Evolutionary conservation across 1,140 invertebrate genomes (phyloP), one percentile per base, ranked within the genome.

Genomic region (Meloidogyne exigua): DNA sequence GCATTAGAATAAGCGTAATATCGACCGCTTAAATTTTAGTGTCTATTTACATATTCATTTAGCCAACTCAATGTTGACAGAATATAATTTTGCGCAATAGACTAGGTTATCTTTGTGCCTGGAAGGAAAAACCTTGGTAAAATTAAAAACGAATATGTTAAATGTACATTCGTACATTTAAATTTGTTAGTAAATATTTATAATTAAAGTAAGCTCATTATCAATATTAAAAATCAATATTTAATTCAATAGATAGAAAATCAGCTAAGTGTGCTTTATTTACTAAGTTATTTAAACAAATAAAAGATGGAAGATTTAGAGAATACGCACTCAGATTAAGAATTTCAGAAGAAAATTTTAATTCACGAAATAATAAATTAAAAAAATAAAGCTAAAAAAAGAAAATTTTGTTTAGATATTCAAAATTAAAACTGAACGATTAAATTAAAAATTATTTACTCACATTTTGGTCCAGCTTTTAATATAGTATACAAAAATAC

Each of bases 41-140:
- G 49, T 57, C 18, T 49, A 49, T 15, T 7, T 57, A n/a, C 13
- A 15, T 15, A n/a, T 57, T 57, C 13, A 21, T 9, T 9, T 12
- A 49, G 11, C 13, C 44, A 4, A 39, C 4, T 3, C 7, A 44
- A 44, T 44, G 15, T 49, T 18, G 21, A 57, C 7, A 21, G n/a
- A 57, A 57, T 57, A 57, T 57, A 57, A 57, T n/a, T 57, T 57
- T 21, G 49, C 49, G 49, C 49, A n/a, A n/a, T 57, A n/a, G 49
- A n/a, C 7, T n/a, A 57, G 49, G 49, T 57, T 57, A 57, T 39
- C 3, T 44, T 42, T 44, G 42, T 13, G 12, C 9, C n/a, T 57
- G 18, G 49, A 21, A 57, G 21, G 13, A 57, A 57, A 57, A 57
- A 57, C 49, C 7, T 4, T n/a, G 10, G 18, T n/a, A n/a, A 57